Evolutionary conservation across 2,888 invertebrate genomes (phyloP).

Genomic region (Ethmia dodecea): DNA sequence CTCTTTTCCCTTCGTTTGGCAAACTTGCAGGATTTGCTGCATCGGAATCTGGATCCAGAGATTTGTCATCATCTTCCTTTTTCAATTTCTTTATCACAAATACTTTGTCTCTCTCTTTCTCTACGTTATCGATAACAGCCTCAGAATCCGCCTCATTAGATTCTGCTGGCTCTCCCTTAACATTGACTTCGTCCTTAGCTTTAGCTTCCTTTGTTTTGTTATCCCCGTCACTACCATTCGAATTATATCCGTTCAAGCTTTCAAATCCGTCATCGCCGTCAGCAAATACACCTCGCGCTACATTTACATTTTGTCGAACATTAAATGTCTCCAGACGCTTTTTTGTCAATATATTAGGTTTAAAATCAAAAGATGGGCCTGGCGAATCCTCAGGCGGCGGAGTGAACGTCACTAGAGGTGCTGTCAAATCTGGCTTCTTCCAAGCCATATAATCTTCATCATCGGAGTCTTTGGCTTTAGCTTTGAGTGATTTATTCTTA

Average conservation of each 20-base stretch:
- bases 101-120: conserved; percentile 29
- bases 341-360: conserved; percentile 58
- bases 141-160: conserved; percentile 20
- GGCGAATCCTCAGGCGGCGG: conserved; percentile 56
- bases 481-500: conserved; percentile 44
- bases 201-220: conserved; percentile 17
- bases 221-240: conserved; percentile 78
- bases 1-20: conserved; percentile 45
- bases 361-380: conserved; percentile 46
- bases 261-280: conserved; percentile 90
- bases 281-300: conserved; percentile 45
- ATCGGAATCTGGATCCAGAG: conserved; percentile 53
- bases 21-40: conserved; percentile 46
- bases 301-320: conserved; percentile 43
- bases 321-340: conserved; percentile 67
- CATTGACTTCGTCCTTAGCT: conserved; percentile 17
- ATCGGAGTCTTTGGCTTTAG: conserved; percentile 68
- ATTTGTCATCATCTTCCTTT: conserved; percentile 57
- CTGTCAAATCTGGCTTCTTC: conserved; percentile 56
- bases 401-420: conserved; percentile 66
- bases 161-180: too few species aligned
- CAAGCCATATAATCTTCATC: conserved; percentile 71
- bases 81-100: conserved; percentile 10
- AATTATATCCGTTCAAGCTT: conserved; percentile 89
- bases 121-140: conserved; percentile 31